Evolutionary conservation across 2,113 vertebrate species (phyloP).

Genomic region (Poecilia latipinna): DNA sequence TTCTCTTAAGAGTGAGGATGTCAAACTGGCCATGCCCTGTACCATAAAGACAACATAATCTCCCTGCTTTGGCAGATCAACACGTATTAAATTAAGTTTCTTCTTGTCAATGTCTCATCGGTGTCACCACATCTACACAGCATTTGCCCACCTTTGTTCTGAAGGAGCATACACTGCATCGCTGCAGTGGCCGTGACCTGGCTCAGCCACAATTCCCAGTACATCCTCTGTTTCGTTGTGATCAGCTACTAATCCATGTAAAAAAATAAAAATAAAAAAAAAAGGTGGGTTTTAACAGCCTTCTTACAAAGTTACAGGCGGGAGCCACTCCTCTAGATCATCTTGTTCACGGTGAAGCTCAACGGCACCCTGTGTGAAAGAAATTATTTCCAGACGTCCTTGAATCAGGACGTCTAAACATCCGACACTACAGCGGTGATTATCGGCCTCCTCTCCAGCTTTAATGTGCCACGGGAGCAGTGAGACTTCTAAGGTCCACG

Average conservation of each 20-base stretch:
- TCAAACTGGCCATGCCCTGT: neutral
- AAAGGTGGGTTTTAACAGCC: neutral
- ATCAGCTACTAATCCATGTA: slow-evolving; percentile 29
- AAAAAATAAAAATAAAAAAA: slow-evolving; percentile 24
- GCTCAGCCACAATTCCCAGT: slow-evolving; percentile 83
- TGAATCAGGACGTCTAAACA: slow-evolving; percentile 33
- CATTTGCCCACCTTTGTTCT: slow-evolving; percentile 76
- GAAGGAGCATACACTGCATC: slow-evolving; percentile 73
- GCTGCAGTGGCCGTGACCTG: slow-evolving; percentile 69
- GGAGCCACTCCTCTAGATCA: slow-evolving; percentile 5
- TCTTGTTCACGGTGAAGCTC: slow-evolving; percentile 8
- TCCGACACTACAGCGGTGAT: slow-evolving; percentile 44
- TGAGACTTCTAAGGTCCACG: slow-evolving; percentile 67
- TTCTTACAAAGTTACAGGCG: neutral
- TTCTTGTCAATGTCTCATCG: neutral
- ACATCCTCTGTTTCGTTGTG: slow-evolving; percentile 61
- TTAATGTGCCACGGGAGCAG: slow-evolving; percentile 63
- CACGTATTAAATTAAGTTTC: neutral
- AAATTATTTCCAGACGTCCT: slow-evolving; percentile 41
- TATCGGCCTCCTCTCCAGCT: slow-evolving; percentile 35
- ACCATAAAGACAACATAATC: too few species aligned
- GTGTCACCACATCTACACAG: neutral
- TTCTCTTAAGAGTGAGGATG: neutral
- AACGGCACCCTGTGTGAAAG: neutral
- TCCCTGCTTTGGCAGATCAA: too few species aligned